Conservation (phyloP, 1,140 invertebrate genomes). For the Drosophila nebulosa region DNA sequence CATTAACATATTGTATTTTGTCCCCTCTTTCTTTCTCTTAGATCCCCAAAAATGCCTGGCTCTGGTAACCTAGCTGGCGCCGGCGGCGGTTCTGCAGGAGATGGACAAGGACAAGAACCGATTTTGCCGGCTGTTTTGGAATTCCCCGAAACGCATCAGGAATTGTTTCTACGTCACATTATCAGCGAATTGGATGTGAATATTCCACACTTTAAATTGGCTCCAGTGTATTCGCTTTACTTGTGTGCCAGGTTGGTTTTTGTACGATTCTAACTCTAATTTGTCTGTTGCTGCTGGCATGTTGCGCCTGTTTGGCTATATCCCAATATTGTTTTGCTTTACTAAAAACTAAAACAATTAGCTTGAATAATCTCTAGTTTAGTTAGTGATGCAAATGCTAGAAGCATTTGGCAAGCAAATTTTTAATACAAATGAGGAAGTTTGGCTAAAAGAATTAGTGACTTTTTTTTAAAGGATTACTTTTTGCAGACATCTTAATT, state of each 20-base stretch:
- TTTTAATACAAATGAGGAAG: no score
- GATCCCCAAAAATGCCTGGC: slow-evolving; percentile 71
- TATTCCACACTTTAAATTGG: slow-evolving; percentile 91
- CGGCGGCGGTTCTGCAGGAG: slow-evolving; percentile 49
- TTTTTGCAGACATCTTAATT: no score
- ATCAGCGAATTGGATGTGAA: slow-evolving; percentile 93
- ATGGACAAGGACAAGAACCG: slow-evolving; percentile 87
- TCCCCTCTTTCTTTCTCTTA: slow-evolving; percentile 9
- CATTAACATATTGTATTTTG: slow-evolving; percentile 28
- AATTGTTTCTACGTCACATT: slow-evolving; percentile 92
- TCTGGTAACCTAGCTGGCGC: slow-evolving; percentile 49
- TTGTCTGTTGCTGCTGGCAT: slow-evolving; percentile 14
- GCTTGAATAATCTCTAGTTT: background rate
- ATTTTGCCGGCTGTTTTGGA: slow-evolving; percentile 96
- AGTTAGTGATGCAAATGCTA: background rate
- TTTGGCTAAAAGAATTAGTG: background rate
- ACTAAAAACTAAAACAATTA: background rate
- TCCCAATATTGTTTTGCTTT: no score
- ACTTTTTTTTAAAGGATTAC: no score
- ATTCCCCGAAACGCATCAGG: slow-evolving; percentile 96
- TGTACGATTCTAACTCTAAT: slow-evolving; percentile 5
- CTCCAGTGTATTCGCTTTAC: slow-evolving; percentile 97
- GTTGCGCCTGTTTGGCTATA: background rate
- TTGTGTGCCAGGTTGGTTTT: slow-evolving; percentile 87
- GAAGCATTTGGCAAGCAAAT: background rate